A percentile compares a stretch with the other conserved stretches of the same genome.
Evolutionary conservation across 2,888 invertebrate species (phyloP).

Genomic region (Smittia aterrima): DNA sequence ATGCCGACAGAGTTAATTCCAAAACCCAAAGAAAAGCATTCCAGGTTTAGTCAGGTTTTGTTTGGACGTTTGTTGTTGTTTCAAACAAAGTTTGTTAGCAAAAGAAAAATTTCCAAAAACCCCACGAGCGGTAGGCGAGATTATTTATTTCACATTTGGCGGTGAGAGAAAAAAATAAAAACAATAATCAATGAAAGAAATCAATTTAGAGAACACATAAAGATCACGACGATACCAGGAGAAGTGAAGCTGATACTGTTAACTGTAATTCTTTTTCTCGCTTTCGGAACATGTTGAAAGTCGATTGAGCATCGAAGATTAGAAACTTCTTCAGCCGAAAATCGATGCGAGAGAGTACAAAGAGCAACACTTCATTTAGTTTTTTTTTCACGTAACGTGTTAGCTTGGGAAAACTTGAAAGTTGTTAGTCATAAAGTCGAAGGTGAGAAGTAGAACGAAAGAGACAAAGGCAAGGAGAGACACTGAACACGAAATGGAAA

Average conservation of each 20-base stretch:
- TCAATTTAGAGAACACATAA: slow-evolving; percentile 24
- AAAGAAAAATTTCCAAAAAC: background rate
- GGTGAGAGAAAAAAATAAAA: background rate
- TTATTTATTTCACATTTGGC: background rate
- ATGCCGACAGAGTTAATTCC: background rate
- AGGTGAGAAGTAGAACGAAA: background rate
- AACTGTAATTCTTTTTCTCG: background rate
- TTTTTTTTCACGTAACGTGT: background rate
- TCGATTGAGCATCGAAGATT: slow-evolving; percentile 6
- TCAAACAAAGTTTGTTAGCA: background rate
- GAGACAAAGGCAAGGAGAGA: background rate
- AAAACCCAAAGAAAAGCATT: slow-evolving; percentile 6
- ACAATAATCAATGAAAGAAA: background rate
- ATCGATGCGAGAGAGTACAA: background rate
- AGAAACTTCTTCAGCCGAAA: background rate
- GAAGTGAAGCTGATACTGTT: slow-evolving; percentile 4
- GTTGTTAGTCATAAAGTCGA: background rate
- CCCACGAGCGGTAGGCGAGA: background rate
- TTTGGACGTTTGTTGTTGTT: background rate
- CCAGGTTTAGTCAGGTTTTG: background rate
- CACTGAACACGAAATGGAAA: slow-evolving; percentile 46
- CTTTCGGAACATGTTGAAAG: background rate
- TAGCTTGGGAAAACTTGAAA: slow-evolving; percentile 8
- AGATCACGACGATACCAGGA: background rate
- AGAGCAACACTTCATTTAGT: slow-evolving; percentile 5